Base-by-base conservation (phyloP, 2,797 vertebrate genomes). In the Typhlichthys subterraneus region DNA sequence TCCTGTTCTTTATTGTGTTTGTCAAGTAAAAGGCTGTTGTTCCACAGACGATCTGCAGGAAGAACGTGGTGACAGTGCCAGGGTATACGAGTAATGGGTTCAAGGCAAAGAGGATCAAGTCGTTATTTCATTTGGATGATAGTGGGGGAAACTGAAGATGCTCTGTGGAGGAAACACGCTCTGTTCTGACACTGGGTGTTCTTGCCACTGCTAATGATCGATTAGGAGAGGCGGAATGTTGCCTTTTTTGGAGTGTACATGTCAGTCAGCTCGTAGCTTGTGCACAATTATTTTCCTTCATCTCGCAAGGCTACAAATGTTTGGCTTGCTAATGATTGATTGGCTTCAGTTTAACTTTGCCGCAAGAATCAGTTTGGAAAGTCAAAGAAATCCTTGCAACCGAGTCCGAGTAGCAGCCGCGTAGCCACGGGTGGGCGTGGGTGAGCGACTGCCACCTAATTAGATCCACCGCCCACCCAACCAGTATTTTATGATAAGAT, bases 61-160 rank as follows among this genome's bases (percentile, higher is more conserved):
- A 59, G 79, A 73, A 70, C 69, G 73, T 55, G 60, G 52, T 72
- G 77, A 67, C 60, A 76, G 48, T 61, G 65, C 66, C 59, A 60
- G 64, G 62, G 61, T 54, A 53, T 61, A 57, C 73, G 71, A 64
- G 58, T 47, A 63, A 63, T 60, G 42, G 54, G 64, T 77, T 78
- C 65, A 68, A 67, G 64, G 66, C 69, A 70, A 67, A 70, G 48
- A 65, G 69, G 63, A 80, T 79, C 66, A 77, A 53, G 55, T 19
- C 42, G 19, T 80, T 56, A 53, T 67, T 75, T 62, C 46, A 53
- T 62, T 49, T 57, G 15, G 57, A 58, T 9, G 46, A 48, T 19
- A 15, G 15, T 12, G 5, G 17, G 23, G 52, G 49, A 52, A 52
- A 33, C 3, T 13, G 45, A 63, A 61, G 17, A 62, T 29, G n/a